A percentile compares a stretch with the other conserved stretches of the same genome.
These are phyloP conservation scores for Drosophila watanabei DNA, from an alignment of 1,140 invertebrate species.

Conservation along the genomic window DNA sequence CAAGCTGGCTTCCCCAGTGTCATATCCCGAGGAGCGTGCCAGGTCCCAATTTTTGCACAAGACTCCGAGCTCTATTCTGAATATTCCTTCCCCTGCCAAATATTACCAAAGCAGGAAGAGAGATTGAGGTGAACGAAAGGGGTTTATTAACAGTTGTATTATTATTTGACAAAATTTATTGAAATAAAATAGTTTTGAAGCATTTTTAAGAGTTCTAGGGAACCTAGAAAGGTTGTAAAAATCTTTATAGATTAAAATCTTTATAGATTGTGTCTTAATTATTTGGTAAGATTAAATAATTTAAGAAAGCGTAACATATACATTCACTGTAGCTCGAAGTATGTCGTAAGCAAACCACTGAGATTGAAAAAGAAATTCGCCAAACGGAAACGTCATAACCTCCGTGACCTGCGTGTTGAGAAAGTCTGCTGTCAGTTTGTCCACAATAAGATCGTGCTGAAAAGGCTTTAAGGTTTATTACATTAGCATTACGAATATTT, in stretches of 20 bases:
- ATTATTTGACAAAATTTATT: not conserved
- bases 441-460: slow-evolving; percentile 3
- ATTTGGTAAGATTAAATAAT: not conserved
- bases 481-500: too few relatives aligned
- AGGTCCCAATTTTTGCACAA: slow-evolving; percentile 1
- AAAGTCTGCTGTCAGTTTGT: slow-evolving; percentile 1
- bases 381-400: not conserved
- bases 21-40: not conserved
- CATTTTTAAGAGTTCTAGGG: too few relatives aligned
- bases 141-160: not conserved
- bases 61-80: not conserved
- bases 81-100: not conserved
- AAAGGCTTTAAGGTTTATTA: not conserved
- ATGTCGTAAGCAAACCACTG: not conserved
- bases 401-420: not conserved
- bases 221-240: too few relatives aligned
- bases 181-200: not conserved
- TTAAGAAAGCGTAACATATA: slow-evolving; percentile 1
- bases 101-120: slow-evolving; percentile 8
- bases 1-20: too few relatives aligned
- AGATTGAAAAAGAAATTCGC: slow-evolving; percentile 1
- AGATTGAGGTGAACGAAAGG: not conserved
- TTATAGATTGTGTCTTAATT: too few relatives aligned
- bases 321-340: not conserved
- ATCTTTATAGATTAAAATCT: too few relatives aligned